Percentiles rank a stretch among this genome's conserved stretches.
Conservation (phyloP, 2,797 vertebrate genomes). For the Iguana delicatissima region DNA sequence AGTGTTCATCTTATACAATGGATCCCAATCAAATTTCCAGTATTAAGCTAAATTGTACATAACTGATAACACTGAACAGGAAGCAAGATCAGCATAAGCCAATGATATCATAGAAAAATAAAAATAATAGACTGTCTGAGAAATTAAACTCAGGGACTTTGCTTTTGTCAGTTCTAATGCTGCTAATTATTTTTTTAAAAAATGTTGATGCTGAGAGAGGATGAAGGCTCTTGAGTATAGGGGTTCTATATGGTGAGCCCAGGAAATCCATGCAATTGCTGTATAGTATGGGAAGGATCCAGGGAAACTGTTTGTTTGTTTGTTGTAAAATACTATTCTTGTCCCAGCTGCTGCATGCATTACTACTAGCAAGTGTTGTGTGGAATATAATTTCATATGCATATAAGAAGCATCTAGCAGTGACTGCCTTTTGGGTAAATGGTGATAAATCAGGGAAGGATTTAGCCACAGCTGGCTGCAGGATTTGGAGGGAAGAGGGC, state of each 20-base stretch:
- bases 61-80: neutral
- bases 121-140: neutral
- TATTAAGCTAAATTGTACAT: neutral
- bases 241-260: neutral
- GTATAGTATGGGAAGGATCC: neutral
- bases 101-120: neutral
- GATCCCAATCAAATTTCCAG: neutral
- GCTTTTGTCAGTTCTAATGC: neutral
- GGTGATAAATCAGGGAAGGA: neutral
- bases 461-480: neutral
- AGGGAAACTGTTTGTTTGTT: neutral
- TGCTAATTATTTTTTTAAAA: neutral
- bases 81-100: neutral
- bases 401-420: neutral
- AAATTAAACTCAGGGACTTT: neutral
- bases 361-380: neutral
- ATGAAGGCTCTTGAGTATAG: too few species aligned
- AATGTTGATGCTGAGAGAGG: neutral
- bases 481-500: neutral
- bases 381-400: neutral
- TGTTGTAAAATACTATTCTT: neutral
- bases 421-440: neutral
- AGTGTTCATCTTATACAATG: neutral
- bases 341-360: neutral
- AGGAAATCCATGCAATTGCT: neutral